Conservation (phyloP, 2,888 invertebrate species). For the Poecilus cupreus region DNA sequence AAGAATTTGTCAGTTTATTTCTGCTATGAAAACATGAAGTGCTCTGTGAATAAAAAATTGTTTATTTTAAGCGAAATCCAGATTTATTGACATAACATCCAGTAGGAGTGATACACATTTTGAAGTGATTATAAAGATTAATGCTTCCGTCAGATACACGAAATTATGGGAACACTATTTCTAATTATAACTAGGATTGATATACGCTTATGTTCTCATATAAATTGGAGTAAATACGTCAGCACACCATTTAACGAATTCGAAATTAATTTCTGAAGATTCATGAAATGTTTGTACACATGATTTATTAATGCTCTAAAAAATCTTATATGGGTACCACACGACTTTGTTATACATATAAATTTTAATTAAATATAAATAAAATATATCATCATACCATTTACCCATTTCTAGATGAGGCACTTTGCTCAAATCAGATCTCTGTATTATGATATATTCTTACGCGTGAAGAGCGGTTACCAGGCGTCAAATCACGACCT, state of each 20-base stretch:
- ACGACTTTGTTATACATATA: too few species aligned
- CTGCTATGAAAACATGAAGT: background rate
- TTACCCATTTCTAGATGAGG: too few species aligned
- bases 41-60: slow-evolving; percentile 16
- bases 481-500: too few species aligned
- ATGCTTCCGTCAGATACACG: slow-evolving; percentile 20
- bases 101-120: background rate
- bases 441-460: too few species aligned
- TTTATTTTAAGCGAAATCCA: slow-evolving; percentile 22
- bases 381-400: too few species aligned
- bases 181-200: slow-evolving; percentile 5
- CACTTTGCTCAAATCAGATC: too few species aligned
- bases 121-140: slow-evolving; percentile 22
- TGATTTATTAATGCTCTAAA: too few species aligned
- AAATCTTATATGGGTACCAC: too few species aligned
- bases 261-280: background rate
- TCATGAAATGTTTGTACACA: too few species aligned
- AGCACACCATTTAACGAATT: background rate
- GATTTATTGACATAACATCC: slow-evolving; percentile 12
- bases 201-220: background rate
- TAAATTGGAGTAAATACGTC: background rate
- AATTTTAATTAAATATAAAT: too few species aligned
- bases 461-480: too few species aligned
- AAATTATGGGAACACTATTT: background rate
- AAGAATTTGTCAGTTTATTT: slow-evolving; percentile 18